Evolutionary conservation across 2,113 vertebrate species (phyloP).

Genomic region (Oryzias javanicus): DNA sequence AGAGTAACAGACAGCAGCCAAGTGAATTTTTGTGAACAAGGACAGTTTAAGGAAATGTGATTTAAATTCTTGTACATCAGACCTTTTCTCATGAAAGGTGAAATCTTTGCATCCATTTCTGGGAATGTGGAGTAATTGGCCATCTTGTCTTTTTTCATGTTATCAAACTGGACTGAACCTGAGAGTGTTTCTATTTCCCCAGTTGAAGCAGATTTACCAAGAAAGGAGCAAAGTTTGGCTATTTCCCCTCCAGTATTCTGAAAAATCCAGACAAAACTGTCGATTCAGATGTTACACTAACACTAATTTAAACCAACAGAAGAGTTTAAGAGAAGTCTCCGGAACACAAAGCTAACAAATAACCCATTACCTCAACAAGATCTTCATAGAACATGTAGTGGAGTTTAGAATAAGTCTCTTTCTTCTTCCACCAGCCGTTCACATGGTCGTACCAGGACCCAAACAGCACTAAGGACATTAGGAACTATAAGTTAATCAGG

Average conservation of each 20-base stretch:
- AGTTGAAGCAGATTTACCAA: slow-evolving; percentile 69
- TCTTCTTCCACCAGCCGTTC: slow-evolving; percentile 81
- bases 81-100: slow-evolving; percentile 81
- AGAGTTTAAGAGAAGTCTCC: not conserved
- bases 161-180: slow-evolving; percentile 75
- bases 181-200: slow-evolving; percentile 60
- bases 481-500: not conserved
- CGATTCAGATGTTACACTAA: no score
- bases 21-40: not conserved
- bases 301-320: no score
- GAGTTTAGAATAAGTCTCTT: slow-evolving; percentile 52
- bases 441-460: slow-evolving; percentile 83
- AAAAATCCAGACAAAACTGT: no score
- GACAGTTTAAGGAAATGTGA: not conserved
- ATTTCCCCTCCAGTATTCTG: slow-evolving; percentile 76
- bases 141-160: slow-evolving; percentile 78
- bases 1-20: slow-evolving; percentile 6
- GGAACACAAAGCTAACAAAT: not conserved
- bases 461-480: slow-evolving; percentile 61
- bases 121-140: slow-evolving; percentile 67
- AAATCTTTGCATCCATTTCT: slow-evolving; percentile 67
- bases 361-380: slow-evolving; percentile 42
- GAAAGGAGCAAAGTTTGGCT: slow-evolving; percentile 75
- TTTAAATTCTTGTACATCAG: not conserved
- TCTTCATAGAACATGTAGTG: slow-evolving; percentile 82